phyloP scores from a whole-genome alignment of 2,888 invertebrate genomes.

The Cyrtodaria siliqua region DNA sequence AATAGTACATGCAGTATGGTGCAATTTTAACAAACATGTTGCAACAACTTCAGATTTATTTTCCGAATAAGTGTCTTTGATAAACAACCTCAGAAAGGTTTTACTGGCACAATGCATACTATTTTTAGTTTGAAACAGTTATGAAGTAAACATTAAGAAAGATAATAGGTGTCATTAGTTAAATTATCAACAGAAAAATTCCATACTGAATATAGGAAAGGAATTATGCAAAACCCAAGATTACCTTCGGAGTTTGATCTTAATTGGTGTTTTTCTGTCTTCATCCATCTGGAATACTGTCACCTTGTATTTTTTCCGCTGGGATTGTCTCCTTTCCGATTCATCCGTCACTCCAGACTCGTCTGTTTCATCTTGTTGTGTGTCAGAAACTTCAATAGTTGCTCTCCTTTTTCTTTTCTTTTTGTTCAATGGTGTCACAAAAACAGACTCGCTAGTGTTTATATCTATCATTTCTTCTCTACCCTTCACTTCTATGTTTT shows the following conservation, averaged over 20 bases:
- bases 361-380: conserved; percentile 2
- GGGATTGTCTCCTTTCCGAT: conserved; percentile 41
- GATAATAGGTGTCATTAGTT: too few relatives aligned
- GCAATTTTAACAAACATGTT: too few relatives aligned
- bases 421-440: conserved; percentile 27
- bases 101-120: too few relatives aligned
- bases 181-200: too few relatives aligned
- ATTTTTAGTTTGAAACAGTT: too few relatives aligned
- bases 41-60: too few relatives aligned
- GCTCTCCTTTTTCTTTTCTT: conserved; percentile 19
- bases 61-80: too few relatives aligned
- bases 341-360: conserved; percentile 27
- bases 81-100: too few relatives aligned
- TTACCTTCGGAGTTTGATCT: conserved; percentile 71
- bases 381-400: neutral
- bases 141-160: too few relatives aligned
- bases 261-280: conserved; percentile 69
- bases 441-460: conserved; percentile 39
- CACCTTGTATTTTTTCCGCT: conserved; percentile 68
- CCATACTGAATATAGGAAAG: too few relatives aligned
- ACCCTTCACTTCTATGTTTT: conserved; percentile 6
- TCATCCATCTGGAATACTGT: conserved; percentile 67
- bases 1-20: too few relatives aligned
- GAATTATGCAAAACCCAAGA: too few relatives aligned
- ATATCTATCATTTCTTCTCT: conserved; percentile 1